Conservation (phyloP, 2,888 invertebrate genomes). For the Tachina fera region DNA sequence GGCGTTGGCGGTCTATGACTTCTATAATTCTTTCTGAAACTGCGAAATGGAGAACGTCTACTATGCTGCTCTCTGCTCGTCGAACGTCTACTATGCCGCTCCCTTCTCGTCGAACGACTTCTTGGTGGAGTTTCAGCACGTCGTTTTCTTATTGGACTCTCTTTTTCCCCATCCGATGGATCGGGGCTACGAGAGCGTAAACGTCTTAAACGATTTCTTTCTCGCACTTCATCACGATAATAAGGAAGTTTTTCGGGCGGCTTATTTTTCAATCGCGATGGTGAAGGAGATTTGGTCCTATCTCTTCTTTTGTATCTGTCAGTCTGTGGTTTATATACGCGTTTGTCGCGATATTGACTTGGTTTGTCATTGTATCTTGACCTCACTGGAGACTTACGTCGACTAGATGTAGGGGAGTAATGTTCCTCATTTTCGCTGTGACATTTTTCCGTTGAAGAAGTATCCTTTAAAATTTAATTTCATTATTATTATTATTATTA, state of each 20-base stretch:
- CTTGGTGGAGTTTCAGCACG: constrained; percentile 25
- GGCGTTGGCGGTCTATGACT: constrained; percentile 57
- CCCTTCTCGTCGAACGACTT: constrained; percentile 52
- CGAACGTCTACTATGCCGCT: constrained; percentile 44
- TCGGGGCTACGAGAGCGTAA: constrained; percentile 54
- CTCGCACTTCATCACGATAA: constrained; percentile 73
- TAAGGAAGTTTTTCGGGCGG: constrained; percentile 73
- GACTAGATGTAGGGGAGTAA: constrained; percentile 5
- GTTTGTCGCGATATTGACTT: constrained; percentile 18
- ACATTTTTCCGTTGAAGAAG: constrained; percentile 63
- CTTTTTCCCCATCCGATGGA: background rate
- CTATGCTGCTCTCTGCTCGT: constrained; percentile 43
- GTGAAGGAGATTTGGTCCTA: constrained; percentile 48
- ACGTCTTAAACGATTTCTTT: constrained; percentile 72
- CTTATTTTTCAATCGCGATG: constrained; percentile 21
- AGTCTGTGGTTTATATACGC: constrained; percentile 2
- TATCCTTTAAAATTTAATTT: constrained; percentile 56
- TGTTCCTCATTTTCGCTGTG: constrained; percentile 39
- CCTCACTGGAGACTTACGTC: constrained; percentile 35
- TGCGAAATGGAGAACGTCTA: constrained; percentile 54
- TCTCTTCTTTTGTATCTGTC: constrained; percentile 34
- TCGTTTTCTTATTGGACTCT: background rate
- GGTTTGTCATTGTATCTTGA: constrained; percentile 5
- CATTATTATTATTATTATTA: constrained; percentile 6
- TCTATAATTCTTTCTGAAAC: constrained; percentile 41